phyloP scores from a whole-genome alignment of 2,888 invertebrate species.

The Pyrgus malvae region DNA sequence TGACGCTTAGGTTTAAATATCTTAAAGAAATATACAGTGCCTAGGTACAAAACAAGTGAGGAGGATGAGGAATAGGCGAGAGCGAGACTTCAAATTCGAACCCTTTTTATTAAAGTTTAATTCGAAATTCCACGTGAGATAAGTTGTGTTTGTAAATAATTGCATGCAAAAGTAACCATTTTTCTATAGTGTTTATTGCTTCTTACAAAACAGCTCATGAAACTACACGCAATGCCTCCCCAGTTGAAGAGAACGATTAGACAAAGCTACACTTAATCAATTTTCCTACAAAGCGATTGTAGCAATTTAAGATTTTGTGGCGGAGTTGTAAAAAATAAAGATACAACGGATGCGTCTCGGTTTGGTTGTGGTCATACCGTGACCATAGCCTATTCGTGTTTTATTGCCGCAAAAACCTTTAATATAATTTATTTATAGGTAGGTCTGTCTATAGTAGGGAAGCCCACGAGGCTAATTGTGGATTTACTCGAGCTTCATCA shows the following conservation, averaged over 20 bases:
- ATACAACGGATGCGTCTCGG: conserved; percentile 20
- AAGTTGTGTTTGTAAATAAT: too few species aligned
- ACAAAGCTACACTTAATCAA: conserved; percentile 14
- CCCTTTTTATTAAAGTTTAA: too few species aligned
- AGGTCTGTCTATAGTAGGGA: background rate
- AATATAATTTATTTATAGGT: conserved; percentile 6
- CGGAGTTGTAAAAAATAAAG: conserved; percentile 18
- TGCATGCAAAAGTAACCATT: too few species aligned
- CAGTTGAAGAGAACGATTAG: conserved; percentile 3
- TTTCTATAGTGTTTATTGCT: background rate
- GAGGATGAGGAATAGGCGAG: too few species aligned
- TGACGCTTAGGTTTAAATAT: too few species aligned
- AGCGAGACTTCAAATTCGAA: too few species aligned
- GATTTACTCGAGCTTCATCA: too few species aligned
- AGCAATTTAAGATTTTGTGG: conserved; percentile 18
- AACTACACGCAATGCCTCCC: background rate
- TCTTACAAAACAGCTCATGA: background rate
- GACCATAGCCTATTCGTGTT: conserved; percentile 25
- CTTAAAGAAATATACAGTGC: too few species aligned
- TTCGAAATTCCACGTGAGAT: too few species aligned
- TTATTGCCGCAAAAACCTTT: conserved; percentile 28
- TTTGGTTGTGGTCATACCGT: conserved; percentile 29
- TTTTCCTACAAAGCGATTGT: conserved; percentile 11
- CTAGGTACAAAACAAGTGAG: too few species aligned
- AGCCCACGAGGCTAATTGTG: too few species aligned